Base-by-base conservation (phyloP, 2,888 invertebrate genomes). In the Watsonalla cultraria region DNA sequence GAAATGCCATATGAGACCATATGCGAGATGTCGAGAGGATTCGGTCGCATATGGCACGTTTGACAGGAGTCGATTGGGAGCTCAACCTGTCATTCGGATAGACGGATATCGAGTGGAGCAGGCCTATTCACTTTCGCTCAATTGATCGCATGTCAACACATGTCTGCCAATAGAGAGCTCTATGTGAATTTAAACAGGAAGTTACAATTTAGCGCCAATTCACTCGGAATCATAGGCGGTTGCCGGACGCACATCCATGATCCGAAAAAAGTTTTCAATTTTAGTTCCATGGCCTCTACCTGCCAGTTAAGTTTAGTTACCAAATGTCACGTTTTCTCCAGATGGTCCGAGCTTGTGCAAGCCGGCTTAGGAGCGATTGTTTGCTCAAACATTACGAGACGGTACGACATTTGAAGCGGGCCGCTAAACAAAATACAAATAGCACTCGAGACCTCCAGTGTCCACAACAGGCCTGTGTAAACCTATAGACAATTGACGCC, bases 341-440 rank as follows among this genome's bases (percentile, higher is more conserved):
- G 90, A 90, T 90, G 90, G 87, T 75, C 78, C 64, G 73, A 73
- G 82, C 84, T 88, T 86, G 85, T 86, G 86, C 85, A 85, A 88
- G 88, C 83, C 76, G 75, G 75, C 77, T 78, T 72, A 74, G 74
- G 72, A 76, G 74, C 78, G 82, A 80, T 82, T 89, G 88, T 90
- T 86, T 88, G 80, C 80, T 82, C 76, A 87, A 89, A 88, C 85
- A 89, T 90, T 89, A 90, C 90, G 84, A 87, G 89, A 85, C 83
- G 87, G 87, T 82, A 83, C 85, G 82, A 87, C 84, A 89, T 89
- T 89, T 89, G 87, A 89, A 85, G 86, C 83, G 75, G 81, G 76
- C 86, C 89, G 90, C 90, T 90, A 90, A 90, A 89, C 80, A 88
- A 82, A 86, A 87, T 79, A 82, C 88, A 90, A 90, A 90, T 76